Conservation (phyloP, 2,888 invertebrate species). For the Lasiommata megera region DNA sequence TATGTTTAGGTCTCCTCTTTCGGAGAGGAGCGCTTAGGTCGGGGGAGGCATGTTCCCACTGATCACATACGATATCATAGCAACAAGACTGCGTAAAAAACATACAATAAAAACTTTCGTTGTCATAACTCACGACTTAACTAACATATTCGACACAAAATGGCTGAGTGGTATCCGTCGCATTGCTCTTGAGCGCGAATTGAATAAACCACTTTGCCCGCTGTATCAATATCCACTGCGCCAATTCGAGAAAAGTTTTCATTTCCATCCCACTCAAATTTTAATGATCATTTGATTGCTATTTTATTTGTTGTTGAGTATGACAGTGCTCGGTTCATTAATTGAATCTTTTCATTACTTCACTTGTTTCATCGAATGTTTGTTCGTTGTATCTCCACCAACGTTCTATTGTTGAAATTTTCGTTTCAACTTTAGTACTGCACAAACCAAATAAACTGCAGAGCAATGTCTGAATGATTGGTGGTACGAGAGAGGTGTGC, state of each 20-base stretch:
- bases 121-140: too few relatives aligned
- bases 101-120: conserved; percentile 20
- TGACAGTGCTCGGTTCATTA: neutral
- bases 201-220: conserved; percentile 32
- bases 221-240: conserved; percentile 28
- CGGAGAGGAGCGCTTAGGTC: too few relatives aligned
- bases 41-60: too few relatives aligned
- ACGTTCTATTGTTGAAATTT: too few relatives aligned
- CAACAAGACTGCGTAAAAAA: conserved; percentile 12
- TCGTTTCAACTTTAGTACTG: too few relatives aligned
- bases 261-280: neutral
- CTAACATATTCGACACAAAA: conserved; percentile 34
- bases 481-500: neutral
- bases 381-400: too few relatives aligned
- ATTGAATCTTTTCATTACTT: too few relatives aligned
- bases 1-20: too few relatives aligned
- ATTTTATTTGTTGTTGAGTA: neutral
- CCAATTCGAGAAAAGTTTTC: conserved; percentile 20
- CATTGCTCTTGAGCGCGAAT: conserved; percentile 33
- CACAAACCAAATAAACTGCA: neutral
- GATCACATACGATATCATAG: neutral
- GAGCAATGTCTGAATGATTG: neutral
- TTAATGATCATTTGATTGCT: neutral
- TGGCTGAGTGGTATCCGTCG: conserved; percentile 35
- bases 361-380: too few relatives aligned